phyloP scores from a whole-genome alignment of 2,113 vertebrate genomes.

The Lycaon pictus region DNA sequence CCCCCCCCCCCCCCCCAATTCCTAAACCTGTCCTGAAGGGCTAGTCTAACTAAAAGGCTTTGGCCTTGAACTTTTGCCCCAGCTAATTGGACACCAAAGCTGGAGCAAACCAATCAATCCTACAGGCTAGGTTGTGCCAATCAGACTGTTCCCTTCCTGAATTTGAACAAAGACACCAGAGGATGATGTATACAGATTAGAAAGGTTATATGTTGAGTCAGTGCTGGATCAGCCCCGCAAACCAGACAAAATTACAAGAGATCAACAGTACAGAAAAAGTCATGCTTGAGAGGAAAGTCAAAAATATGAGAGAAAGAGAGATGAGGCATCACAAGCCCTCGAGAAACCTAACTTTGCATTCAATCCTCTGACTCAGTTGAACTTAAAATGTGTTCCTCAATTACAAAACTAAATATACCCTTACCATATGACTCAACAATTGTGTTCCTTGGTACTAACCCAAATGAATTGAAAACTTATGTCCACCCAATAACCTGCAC shows the following conservation, averaged over 20 bases:
- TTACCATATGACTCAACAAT: not conserved
- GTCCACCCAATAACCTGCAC: not conserved
- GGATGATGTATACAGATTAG: not conserved
- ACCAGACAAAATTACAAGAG: not conserved
- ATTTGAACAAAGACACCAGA: not conserved
- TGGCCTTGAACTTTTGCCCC: not conserved
- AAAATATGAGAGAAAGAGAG: not conserved
- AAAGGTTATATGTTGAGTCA: not conserved
- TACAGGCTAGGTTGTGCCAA: not conserved
- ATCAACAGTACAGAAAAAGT: not conserved
- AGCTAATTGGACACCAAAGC: not conserved
- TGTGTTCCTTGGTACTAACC: not conserved
- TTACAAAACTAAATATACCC: not conserved
- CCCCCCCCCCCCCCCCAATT: too few species aligned
- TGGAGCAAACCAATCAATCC: not conserved
- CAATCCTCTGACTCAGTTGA: not conserved
- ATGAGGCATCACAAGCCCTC: not conserved
- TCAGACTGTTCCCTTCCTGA: not conserved
- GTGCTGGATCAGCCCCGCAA: not conserved
- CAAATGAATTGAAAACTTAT: constrained; percentile 1
- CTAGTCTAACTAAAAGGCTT: not conserved
- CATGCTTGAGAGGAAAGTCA: not conserved
- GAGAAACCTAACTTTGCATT: not conserved
- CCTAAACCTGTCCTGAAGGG: not conserved
- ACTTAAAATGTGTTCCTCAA: not conserved